Base-by-base conservation (phyloP, 1,140 invertebrate genomes). In the Homalodisca vitripennis region DNA sequence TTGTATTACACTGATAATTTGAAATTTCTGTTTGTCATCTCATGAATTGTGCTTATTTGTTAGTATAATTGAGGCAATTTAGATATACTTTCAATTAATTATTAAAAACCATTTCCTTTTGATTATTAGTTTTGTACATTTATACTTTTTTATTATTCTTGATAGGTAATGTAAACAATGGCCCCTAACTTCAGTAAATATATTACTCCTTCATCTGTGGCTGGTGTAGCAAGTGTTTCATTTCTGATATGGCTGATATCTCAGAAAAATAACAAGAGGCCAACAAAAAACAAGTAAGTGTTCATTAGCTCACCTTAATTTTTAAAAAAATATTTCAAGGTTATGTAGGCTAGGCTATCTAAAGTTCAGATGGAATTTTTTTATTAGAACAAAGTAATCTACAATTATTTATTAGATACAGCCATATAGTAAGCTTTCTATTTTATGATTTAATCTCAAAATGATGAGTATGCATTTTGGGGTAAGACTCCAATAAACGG, bases 171-270 rank as follows among this genome's bases (percentile, higher is more conserved):
- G n/a, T n/a, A n/a, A n/a, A n/a, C n/a, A n/a, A 88, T 88, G 87
- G 86, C 87, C 72, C 86, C 86, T 73, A 80, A 82, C 67, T 78
- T 86, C 48, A 88, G 86, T 77, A 88, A 88, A 81, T 80, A 84
- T 72, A 76, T 83, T 66, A 84, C 82, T 32, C 82, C 80, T 75
- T 83, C 80, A 74, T 85, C 84, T 74, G 77, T 80, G 67, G 80
- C 84, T 65, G 82, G 84, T 66, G 82, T 81, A 22, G 79, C 84
- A 51, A 83, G 85, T 67, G 75, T 85, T 41, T 81, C 80, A 13
- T 79, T 84, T 22, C 78, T 86, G 6, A 72, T 86, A 48, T 86
- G 83, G 83, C 78, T 85, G 29, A 77, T 87, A 26, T 79, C 79
- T 47, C 80, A 78, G 68, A 82, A 80, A 71, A 80, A 78, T 72